Evolutionary conservation across 2,113 vertebrate genomes (phyloP), one percentile per base, ranked within the genome.

Genomic region (Centropus unirufus): DNA sequence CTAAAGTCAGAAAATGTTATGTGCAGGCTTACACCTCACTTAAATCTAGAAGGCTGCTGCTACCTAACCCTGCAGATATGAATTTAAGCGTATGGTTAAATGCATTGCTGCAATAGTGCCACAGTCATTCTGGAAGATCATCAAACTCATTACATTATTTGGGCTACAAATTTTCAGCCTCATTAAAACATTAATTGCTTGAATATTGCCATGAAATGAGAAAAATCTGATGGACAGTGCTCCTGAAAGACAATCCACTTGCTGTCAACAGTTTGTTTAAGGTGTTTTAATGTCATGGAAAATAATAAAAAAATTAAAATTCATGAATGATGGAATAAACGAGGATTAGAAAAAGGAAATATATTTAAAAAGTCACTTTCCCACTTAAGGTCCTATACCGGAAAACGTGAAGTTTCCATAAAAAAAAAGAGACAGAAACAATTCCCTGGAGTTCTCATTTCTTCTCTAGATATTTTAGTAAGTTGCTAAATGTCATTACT

Each of bases 121-220:
- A 93, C 83, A 72, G 94, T 81, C 9, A 3, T 64, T 86, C 61
- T 94, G 94, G 92, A 93, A 93, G 87, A 94, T 2, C 70, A 59
- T 94, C 88, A 96, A 77, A 70, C 72, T 83, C 68, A 72, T 91
- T 88, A 92, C 54, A 9, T 61, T 93, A 89, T 90, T 95, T 81
- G 66, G 86, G 90, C 64, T 90, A 61, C 83, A 93, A 81, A 93
- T 95, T 95, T 96, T 91, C 90, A 92, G 87, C 88, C 83, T 96
- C 93, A 96, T 96, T 96, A 96, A 92, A 95, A 72, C 10, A 44
- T 32, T 97, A 95, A 95, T 92, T 92, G 34, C 86, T 78, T 94
- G 57, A 94, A 88, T 52, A 59, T 40, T 92, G 88, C 79, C 63
- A 77, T 80, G 88, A 95, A 95, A 93, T 93, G 84, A 93, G 57